A percentile compares a stretch with the other conserved stretches of the same genome.
These are phyloP conservation scores for Xiphophorus hellerii DNA, from an alignment of 2,113 vertebrate species.

Conservation along the genomic window DNA sequence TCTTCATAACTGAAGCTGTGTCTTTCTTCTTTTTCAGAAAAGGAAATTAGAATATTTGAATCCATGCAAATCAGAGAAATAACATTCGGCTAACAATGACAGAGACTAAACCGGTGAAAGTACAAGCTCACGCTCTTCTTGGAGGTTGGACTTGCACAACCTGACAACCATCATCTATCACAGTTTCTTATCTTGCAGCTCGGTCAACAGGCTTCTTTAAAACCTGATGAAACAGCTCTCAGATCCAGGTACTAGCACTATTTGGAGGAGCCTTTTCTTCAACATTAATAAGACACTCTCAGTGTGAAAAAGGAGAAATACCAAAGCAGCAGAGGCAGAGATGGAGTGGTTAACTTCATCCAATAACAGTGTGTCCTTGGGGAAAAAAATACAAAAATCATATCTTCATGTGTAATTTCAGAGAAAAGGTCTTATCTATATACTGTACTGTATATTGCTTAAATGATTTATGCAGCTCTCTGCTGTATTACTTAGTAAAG, in stretches of 20 bases:
- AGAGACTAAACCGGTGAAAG: neutral
- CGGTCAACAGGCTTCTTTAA: slow-evolving; percentile 62
- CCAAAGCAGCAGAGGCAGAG: slow-evolving; percentile 1
- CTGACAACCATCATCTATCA: slow-evolving; percentile 58
- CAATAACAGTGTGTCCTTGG: neutral
- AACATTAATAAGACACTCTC: slow-evolving; percentile 37
- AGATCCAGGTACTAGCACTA: slow-evolving; percentile 46
- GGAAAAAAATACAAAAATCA: neutral
- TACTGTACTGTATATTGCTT: too few relatives aligned
- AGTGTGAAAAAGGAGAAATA: slow-evolving; percentile 19
- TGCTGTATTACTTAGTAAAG: too few relatives aligned
- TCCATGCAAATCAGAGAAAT: neutral
- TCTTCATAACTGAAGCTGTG: neutral
- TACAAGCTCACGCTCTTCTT: slow-evolving; percentile 9
- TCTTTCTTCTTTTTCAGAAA: neutral
- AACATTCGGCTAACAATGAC: neutral
- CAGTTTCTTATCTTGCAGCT: slow-evolving; percentile 50
- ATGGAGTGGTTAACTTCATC: neutral
- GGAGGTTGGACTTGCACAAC: slow-evolving; percentile 24
- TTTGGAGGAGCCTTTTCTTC: slow-evolving; percentile 36
- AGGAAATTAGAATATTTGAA: neutral
- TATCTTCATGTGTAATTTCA: neutral
- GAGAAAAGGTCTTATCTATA: neutral
- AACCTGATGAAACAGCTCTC: slow-evolving; percentile 60
- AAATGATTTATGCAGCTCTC: neutral